These are phyloP conservation scores for Gambusia affinis DNA, from an alignment of 2,113 vertebrate species.

Conservation along the genomic window DNA sequence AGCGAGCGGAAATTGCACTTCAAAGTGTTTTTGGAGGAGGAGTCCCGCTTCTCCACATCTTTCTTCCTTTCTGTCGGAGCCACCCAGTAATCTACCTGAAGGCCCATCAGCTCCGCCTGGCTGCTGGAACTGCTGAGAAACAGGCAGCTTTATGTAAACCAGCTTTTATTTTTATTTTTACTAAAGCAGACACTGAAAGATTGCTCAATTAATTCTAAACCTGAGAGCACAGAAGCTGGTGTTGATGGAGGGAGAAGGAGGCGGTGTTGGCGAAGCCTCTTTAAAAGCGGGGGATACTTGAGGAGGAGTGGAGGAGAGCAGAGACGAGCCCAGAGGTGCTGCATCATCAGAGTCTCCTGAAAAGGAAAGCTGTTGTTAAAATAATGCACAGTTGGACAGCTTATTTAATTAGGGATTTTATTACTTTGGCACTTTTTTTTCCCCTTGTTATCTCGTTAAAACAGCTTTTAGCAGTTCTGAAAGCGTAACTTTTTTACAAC, in stretches of 20 bases:
- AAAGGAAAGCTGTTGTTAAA: constrained; percentile 4
- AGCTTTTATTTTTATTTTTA: not conserved
- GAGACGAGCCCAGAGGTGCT: constrained; percentile 84
- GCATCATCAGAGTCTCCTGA: constrained; percentile 97
- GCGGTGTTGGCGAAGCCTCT: constrained; percentile 93
- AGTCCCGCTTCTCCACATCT: constrained; percentile 91
- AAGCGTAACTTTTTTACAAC: not conserved
- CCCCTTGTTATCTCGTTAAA: not conserved
- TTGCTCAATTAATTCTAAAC: constrained; percentile 60
- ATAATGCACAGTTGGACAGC: not conserved
- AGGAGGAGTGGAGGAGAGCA: constrained; percentile 91
- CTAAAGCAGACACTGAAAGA: not conserved
- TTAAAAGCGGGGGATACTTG: constrained; percentile 90
- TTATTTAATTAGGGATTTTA: not conserved
- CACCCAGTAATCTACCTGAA: constrained; percentile 98
- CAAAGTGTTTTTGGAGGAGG: constrained; percentile 91
- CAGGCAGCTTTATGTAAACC: not conserved
- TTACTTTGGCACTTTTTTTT: not conserved
- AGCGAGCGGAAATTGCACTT: constrained; percentile 99
- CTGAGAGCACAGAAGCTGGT: constrained; percentile 86
- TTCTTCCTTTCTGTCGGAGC: constrained; percentile 89
- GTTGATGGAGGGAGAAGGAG: constrained; percentile 94
- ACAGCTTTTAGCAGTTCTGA: not conserved
- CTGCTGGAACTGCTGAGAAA: constrained; percentile 62
- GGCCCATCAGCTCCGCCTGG: constrained; percentile 91